Conservation (phyloP, 2,888 invertebrate genomes). For the Xanthorhoe designata region DNA sequence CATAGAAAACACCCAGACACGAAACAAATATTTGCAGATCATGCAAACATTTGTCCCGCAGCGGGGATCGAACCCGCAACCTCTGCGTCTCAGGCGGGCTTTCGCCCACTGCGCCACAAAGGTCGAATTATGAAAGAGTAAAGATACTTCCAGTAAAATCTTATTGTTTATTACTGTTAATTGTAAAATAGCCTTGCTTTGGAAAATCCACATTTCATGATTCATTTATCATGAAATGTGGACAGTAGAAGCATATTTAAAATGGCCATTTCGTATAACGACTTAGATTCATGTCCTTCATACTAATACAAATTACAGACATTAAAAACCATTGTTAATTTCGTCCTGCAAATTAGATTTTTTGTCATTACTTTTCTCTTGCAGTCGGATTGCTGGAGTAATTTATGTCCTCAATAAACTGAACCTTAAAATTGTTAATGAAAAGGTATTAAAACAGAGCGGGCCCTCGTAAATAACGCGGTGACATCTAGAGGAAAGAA, state of each 20-base stretch:
- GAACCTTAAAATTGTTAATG: constrained; percentile 86
- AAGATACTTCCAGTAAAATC: too few relatives aligned
- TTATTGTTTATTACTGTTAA: too few relatives aligned
- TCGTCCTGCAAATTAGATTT: constrained; percentile 49
- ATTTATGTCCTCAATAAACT: constrained; percentile 85
- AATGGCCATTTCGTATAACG: neutral
- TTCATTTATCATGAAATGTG: neutral
- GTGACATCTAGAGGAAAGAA: constrained; percentile 79
- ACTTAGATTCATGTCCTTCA: constrained; percentile 23
- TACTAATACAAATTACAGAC: constrained; percentile 33
- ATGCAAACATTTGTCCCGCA: too few relatives aligned
- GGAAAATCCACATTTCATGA: neutral
- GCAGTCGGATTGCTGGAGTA: constrained; percentile 72
- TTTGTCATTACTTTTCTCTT: constrained; percentile 56
- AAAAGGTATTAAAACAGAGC: constrained; percentile 83
- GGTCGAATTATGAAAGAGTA: too few relatives aligned
- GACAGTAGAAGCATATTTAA: neutral
- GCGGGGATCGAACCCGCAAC: too few relatives aligned
- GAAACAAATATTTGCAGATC: too few relatives aligned
- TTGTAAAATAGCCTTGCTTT: too few relatives aligned
- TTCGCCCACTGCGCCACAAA: too few relatives aligned
- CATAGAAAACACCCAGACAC: too few relatives aligned
- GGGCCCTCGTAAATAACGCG: constrained; percentile 81
- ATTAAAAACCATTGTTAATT: constrained; percentile 48
- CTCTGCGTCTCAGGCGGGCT: too few relatives aligned